phyloP scores from a whole-genome alignment of 2,888 invertebrate genomes.

The Macropis europaea region DNA sequence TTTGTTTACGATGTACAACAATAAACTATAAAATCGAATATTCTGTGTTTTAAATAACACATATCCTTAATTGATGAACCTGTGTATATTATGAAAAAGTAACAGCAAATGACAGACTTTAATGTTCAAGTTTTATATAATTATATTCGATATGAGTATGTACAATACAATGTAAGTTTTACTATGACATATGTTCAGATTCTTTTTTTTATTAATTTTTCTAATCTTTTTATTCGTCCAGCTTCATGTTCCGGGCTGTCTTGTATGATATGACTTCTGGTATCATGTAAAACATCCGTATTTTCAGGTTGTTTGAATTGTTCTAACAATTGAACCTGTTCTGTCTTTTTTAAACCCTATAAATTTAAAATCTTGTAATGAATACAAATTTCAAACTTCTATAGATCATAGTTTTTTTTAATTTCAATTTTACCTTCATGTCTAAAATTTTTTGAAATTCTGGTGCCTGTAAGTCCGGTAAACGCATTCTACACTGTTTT shows the following conservation, averaged over 20 bases:
- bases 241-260: constrained; percentile 80
- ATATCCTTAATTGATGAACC: background rate
- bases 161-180: constrained; percentile 46
- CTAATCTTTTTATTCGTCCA: constrained; percentile 82
- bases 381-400: background rate
- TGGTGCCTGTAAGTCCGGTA: constrained; percentile 92
- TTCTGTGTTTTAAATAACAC: constrained; percentile 5
- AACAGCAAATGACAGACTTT: background rate
- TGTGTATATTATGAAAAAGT: constrained; percentile 8
- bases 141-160: constrained; percentile 37
- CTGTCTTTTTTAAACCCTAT: constrained; percentile 77
- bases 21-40: constrained; percentile 61
- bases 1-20: constrained; percentile 60
- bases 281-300: constrained; percentile 53
- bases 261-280: constrained; percentile 55
- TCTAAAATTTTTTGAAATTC: constrained; percentile 98
- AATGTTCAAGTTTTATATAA: constrained; percentile 15
- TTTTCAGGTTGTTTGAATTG: constrained; percentile 81
- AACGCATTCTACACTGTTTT: constrained; percentile 92
- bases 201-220: constrained; percentile 82
- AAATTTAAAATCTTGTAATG: constrained; percentile 23
- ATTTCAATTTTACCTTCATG: constrained; percentile 87
- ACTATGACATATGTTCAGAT: constrained; percentile 58
- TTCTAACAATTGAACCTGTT: constrained; percentile 83
- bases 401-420: background rate